Base-by-base conservation (phyloP, 2,888 invertebrate genomes). In the Tetranychus piercei region DNA sequence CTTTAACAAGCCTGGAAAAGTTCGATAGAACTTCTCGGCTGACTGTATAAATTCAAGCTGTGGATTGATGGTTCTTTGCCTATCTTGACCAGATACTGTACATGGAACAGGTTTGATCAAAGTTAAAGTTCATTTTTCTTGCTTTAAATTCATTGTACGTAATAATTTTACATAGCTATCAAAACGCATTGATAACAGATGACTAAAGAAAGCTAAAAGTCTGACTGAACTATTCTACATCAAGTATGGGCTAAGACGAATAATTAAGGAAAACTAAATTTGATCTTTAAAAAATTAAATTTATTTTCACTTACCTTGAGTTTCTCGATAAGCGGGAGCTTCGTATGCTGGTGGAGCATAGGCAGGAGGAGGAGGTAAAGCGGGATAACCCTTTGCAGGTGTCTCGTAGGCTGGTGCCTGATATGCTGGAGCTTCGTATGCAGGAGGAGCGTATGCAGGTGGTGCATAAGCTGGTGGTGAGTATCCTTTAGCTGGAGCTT, bases 361-460 rank as follows among this genome's bases (percentile, higher is more conserved):
- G 8, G 67, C 67, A 15, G 67, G 44, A 34, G 74, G 9, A 9
- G 73, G 43, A 22, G 34, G 34, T 34, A 45, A 73, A 34, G 73
- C 55, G 2, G 73, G 55, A 55, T 7, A 11, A 1, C 20, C 45
- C 20, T 73, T 45, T 45, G 73, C 45, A 18, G 73, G 73, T 15
- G 45, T 7, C 6, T 45, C n/a, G 44, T 73, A 73, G 43, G 73
- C 73, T 55, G 73, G 73, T 20, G 64, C 11, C 1, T 18, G 73
- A 11, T 71, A 71, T 8, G 72, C 71, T 44, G 75, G 73, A 23
- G 73, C 44, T 9, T 44, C 11, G 20, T 72, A 73, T 66, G 72
- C 70, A 6, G 75, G 74, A 15, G 75, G 34, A 11, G 73, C 43
- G 44, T 74, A 74, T 18, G 72, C 34, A 18, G 75, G 70, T 65